Base-by-base conservation (phyloP, 2,797 vertebrate species). In the Melanotaenia nigrans region DNA sequence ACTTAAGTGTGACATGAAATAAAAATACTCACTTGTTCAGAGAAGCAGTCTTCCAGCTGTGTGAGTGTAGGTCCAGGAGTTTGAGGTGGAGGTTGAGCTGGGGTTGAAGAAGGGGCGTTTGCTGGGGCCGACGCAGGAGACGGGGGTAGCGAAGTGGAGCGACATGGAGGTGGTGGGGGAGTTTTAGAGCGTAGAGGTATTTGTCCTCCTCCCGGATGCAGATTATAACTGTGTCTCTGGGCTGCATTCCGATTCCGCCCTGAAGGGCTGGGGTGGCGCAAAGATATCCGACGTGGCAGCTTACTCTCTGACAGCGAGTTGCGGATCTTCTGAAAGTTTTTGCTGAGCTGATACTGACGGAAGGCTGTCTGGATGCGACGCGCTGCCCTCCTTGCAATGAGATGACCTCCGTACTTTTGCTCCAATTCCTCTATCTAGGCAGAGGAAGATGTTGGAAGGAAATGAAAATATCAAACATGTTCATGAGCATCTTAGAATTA, bases 321-420 rank as follows among this genome's bases (percentile, higher is more conserved):
- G 38, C 98, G 96, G 83, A 99, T 99, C 93, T 99, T 99, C 87
- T 99, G 97, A 63, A 99, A 99, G 94, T 99, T 99, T 93, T 98
- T 98, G 94, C 97, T 99, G 84, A 99, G 97, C 92, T 99, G 98
- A 87, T 99, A 99, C 92, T 99, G 98, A 73, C 98, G 95, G 92
- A 99, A 99, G 1, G 97, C 98, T 0, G 96, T 99, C 92, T 99
- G 98, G 84, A 99, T 99, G 65, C 97, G 98, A 81, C 97, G 97
- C 35, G 98, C 98, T 4, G 98, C 98, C 11, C 97, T 93, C 56
- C 97, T 95, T 7, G 97, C 96, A 51, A 98, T 97, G 75, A 99
- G 90, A 79, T 98, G 97, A 47, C 98, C 98, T 4, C 98, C 98
- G 10, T 99, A 99, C 68, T 97, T 99, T 92, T 97, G 97, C 90